These are phyloP conservation scores for Tinea pellionella DNA, from an alignment of 2,888 invertebrate species.

Conservation along the genomic window DNA sequence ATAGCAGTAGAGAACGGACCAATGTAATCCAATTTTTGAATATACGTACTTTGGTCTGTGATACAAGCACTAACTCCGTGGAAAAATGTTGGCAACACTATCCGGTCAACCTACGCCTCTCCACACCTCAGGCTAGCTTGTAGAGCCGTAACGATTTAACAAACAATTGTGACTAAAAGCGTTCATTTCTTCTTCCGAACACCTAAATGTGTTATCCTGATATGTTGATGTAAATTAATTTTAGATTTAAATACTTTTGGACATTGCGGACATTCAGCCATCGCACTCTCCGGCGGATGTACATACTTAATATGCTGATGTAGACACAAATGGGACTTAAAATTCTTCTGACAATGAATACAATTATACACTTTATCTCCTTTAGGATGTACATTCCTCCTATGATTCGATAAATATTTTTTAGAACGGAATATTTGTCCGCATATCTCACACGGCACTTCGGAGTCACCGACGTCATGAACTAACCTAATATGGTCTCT, in stretches of 20 bases:
- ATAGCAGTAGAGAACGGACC: no score
- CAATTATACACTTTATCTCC: conserved; percentile 30
- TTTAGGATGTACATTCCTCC: conserved; percentile 33
- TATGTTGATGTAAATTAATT: conserved; percentile 29
- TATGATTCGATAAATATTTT: conserved; percentile 32
- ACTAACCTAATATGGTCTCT: conserved; percentile 31
- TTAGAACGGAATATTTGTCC: conserved; percentile 31
- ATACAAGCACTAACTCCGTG: no score
- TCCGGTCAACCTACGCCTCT: no score
- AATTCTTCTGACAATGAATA: conserved; percentile 26
- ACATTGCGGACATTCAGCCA: conserved; percentile 29
- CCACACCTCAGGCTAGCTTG: no score
- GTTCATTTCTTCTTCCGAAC: neutral
- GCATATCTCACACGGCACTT: conserved; percentile 29
- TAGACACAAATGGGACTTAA: conserved; percentile 29
- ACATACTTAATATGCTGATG: conserved; percentile 33
- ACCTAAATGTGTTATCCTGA: conserved; percentile 24
- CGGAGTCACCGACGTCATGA: conserved; percentile 29
- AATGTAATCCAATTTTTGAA: no score
- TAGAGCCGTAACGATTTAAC: no score
- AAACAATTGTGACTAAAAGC: neutral
- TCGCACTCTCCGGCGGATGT: conserved; percentile 29
- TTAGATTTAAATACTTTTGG: conserved; percentile 29
- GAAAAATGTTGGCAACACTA: no score
- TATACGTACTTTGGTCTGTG: no score